Percentiles rank a stretch among this genome's conserved stretches.
These are phyloP conservation scores for Manacus vitellinus DNA, from an alignment of 2,113 vertebrate genomes.

Conservation along the genomic window DNA sequence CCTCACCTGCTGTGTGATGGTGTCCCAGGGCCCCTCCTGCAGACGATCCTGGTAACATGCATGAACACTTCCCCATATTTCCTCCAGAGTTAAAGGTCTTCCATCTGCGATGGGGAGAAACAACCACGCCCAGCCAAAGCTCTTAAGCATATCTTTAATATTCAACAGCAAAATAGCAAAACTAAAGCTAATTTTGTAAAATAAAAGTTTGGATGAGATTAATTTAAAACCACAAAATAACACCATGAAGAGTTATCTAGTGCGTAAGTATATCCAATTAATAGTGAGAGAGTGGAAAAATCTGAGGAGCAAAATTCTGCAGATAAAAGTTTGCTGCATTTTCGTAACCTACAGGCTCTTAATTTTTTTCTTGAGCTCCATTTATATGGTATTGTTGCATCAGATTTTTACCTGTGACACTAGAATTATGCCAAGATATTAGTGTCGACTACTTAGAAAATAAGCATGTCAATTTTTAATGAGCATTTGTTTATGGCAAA, in stretches of 20 bases:
- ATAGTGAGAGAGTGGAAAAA: background rate
- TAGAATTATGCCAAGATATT: background rate
- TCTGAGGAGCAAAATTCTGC: background rate
- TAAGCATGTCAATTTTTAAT: constrained; percentile 55
- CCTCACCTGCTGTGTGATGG: constrained; percentile 90
- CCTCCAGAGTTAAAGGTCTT: constrained; percentile 83
- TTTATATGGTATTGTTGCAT: background rate
- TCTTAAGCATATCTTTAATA: background rate
- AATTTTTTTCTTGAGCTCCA: background rate
- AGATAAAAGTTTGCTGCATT: background rate
- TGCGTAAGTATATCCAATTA: background rate
- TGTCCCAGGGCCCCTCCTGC: constrained; percentile 83
- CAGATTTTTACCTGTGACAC: background rate
- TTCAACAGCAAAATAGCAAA: background rate
- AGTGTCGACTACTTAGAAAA: constrained; percentile 46
- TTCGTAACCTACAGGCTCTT: background rate
- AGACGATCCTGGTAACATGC: constrained; percentile 80
- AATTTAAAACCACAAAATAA: background rate
- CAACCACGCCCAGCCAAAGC: background rate
- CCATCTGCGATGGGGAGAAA: constrained; percentile 79
- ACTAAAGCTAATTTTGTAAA: background rate
- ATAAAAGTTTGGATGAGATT: background rate
- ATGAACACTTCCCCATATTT: constrained; percentile 86
- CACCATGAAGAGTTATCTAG: background rate
- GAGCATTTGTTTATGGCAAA: constrained; percentile 72